Conservation (phyloP, 2,113 vertebrate genomes). For the Porphyrio hochstetteri region DNA sequence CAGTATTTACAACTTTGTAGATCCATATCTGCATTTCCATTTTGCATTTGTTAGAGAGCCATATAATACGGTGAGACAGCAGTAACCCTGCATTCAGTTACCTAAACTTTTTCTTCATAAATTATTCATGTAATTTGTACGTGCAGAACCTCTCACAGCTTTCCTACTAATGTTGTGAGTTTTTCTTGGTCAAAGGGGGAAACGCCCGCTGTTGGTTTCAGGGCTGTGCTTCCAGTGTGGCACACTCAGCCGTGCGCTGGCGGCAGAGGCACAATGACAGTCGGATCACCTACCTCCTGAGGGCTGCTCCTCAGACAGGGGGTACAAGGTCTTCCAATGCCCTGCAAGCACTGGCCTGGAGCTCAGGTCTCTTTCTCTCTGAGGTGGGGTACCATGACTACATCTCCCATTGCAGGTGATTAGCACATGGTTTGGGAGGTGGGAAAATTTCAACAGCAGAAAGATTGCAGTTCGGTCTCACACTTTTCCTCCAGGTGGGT, state of each 20-base stretch:
- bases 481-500: background rate
- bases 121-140: background rate
- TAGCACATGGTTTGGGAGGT: background rate
- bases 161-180: background rate
- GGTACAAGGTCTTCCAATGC: background rate
- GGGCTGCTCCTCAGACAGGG: background rate
- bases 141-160: background rate
- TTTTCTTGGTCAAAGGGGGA: background rate
- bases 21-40: background rate
- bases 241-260: rapidly evolving
- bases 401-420: background rate
- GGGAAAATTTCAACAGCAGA: background rate
- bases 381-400: background rate
- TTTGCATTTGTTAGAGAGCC: background rate
- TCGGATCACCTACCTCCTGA: rapidly evolving
- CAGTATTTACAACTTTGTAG: slow-evolving; percentile 35
- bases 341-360: background rate
- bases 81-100: background rate
- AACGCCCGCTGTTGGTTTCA: background rate
- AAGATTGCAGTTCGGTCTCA: background rate
- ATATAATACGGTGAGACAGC: background rate
- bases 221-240: background rate
- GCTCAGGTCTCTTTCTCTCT: background rate
- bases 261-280: background rate
- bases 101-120: background rate